Percentiles rank a stretch among this genome's conserved stretches.
phyloP scores from a whole-genome alignment of 2,888 invertebrate genomes.

The Meiosimyza decipiens region DNA sequence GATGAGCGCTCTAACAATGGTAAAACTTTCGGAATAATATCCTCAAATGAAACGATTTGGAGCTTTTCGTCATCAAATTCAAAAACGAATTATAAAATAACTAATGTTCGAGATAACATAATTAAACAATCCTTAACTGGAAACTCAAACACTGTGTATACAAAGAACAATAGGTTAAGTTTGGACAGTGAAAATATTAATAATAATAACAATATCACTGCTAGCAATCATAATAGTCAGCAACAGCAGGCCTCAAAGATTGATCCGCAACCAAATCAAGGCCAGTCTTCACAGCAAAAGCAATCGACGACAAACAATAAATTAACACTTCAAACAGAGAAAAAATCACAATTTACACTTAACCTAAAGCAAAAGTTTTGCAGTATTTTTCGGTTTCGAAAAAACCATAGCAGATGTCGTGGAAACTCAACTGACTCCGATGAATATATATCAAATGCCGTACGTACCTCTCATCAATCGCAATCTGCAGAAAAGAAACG shows the following conservation, averaged over 20 bases:
- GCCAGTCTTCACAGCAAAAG: slow-evolving; percentile 28
- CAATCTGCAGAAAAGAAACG: slow-evolving; percentile 56
- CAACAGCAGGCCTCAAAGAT: slow-evolving; percentile 43
- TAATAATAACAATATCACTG: slow-evolving; percentile 49
- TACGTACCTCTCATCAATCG: slow-evolving; percentile 44
- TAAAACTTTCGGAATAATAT: slow-evolving; percentile 56
- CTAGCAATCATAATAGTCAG: slow-evolving; percentile 45
- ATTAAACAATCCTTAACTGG: neutral
- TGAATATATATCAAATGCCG: slow-evolving; percentile 46
- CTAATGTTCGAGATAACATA: slow-evolving; percentile 10
- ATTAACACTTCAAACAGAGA: slow-evolving; percentile 64
- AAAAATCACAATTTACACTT: slow-evolving; percentile 79
- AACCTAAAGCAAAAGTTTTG: slow-evolving; percentile 87
- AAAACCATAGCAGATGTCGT: slow-evolving; percentile 63
- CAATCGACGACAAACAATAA: slow-evolving; percentile 48
- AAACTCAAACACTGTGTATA: neutral
- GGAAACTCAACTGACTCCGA: slow-evolving; percentile 48
- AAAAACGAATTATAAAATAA: slow-evolving; percentile 37
- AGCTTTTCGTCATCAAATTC: slow-evolving; percentile 51
- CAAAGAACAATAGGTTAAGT: slow-evolving; percentile 37
- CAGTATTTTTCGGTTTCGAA: slow-evolving; percentile 82
- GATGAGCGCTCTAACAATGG: slow-evolving; percentile 65
- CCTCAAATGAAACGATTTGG: slow-evolving; percentile 59
- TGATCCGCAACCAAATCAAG: slow-evolving; percentile 36
- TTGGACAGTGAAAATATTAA: slow-evolving; percentile 50